Evolutionary conservation across 2,113 vertebrate species (phyloP).

Genomic region (Delphinapterus leucas): DNA sequence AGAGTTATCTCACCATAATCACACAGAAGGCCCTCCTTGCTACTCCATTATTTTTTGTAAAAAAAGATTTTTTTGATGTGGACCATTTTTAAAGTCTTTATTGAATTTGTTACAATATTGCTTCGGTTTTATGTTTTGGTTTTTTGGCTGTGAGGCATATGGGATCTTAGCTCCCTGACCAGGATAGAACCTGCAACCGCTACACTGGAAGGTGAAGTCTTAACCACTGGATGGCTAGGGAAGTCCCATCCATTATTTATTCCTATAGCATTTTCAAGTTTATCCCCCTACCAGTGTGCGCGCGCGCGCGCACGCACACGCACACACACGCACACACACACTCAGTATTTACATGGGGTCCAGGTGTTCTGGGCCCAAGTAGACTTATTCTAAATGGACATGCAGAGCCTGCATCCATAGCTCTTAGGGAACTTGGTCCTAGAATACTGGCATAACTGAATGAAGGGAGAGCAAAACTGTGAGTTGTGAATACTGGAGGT

Average conservation of each 20-base stretch:
- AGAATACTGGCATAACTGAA: not conserved
- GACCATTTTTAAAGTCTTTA: too few species aligned
- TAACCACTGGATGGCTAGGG: too few species aligned
- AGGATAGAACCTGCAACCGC: too few species aligned
- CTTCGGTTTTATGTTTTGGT: too few species aligned
- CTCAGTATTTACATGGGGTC: not conserved
- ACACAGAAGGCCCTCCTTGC: not conserved
- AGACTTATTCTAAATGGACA: not conserved
- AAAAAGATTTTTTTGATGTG: too few species aligned
- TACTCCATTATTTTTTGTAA: not conserved
- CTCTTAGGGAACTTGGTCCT: not conserved
- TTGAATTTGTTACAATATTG: too few species aligned
- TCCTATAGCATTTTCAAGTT: not conserved
- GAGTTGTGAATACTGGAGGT: not conserved
- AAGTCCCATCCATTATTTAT: not conserved
- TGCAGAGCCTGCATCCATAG: not conserved
- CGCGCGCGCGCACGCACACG: accelerated
- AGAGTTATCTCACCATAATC: not conserved
- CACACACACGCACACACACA: not conserved
- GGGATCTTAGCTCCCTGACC: too few species aligned
- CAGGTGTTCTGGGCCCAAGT: not conserved
- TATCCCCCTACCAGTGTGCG: not conserved
- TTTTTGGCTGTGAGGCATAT: too few species aligned
- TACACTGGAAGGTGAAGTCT: too few species aligned
- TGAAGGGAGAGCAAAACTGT: not conserved